Conservation (phyloP, 2,797 vertebrate genomes). For the Karalla daura region DNA sequence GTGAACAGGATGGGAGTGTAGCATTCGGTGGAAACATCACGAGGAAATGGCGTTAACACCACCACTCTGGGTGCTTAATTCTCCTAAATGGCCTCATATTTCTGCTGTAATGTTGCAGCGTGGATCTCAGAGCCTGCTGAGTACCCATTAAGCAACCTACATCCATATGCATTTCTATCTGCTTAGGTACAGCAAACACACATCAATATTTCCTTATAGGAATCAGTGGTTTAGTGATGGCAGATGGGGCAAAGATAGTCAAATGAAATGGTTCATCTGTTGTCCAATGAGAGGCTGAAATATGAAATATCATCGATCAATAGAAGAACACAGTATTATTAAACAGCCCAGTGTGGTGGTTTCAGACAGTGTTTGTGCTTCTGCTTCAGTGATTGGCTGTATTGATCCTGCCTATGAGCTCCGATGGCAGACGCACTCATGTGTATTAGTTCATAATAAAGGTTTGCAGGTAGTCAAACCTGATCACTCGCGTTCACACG, state of each 20-base stretch:
- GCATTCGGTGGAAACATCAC: constrained; percentile 41
- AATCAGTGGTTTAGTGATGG: neutral
- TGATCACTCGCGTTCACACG: constrained; percentile 60
- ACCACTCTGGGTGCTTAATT: constrained; percentile 52
- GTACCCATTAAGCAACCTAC: constrained; percentile 27
- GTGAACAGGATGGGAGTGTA: constrained; percentile 39
- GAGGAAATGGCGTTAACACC: constrained; percentile 54
- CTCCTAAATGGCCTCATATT: constrained; percentile 58
- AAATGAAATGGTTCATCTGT: neutral
- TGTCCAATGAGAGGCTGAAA: constrained; percentile 1
- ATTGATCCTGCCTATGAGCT: constrained; percentile 49
- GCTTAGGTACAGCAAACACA: neutral
- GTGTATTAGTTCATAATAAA: constrained; percentile 27
- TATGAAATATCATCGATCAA: constrained; percentile 5
- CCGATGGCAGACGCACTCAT: constrained; percentile 27
- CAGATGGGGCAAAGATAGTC: neutral
- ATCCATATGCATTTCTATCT: constrained; percentile 6
- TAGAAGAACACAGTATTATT: neutral
- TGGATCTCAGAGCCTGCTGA: constrained; percentile 53
- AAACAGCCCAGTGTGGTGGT: neutral
- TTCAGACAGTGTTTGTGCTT: neutral
- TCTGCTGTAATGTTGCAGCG: constrained; percentile 48
- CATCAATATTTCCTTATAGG: neutral
- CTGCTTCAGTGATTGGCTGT: constrained; percentile 12
- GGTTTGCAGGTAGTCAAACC: constrained; percentile 28